Evolutionary conservation across 2,113 vertebrate genomes (phyloP), one percentile per base, ranked within the genome.

Genomic region (Petroica traversi): DNA sequence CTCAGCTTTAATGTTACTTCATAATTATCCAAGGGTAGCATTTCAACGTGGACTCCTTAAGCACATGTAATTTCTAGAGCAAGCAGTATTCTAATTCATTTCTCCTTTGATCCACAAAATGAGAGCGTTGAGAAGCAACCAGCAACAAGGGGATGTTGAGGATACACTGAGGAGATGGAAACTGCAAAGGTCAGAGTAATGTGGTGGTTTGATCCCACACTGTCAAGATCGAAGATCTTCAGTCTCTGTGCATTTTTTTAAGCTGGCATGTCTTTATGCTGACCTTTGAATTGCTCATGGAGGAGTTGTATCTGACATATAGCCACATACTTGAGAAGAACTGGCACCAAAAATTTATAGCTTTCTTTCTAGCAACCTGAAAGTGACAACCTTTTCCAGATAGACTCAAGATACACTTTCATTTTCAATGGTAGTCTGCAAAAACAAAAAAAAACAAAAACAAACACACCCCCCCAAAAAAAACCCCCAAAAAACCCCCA

Each of bases 1-100:
- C 73, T 95, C 92, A 92, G 77, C 76, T 92, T 92, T 74, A 74
- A 93, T 88, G 79, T 91, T 90, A 43, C 59, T 89, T 93, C 14
- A 2, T 52, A 91, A 84, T 91, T 96, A 87, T 81, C 77, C 74
- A 79, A 75, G 64, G 81, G 71, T 75, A 93, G 46, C 31, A 64
- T 86, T 95, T 86, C 64, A 88, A 1, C 0, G 0, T 43, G 41
- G 57, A 81, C 61, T 92, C 59, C 54, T 88, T n/a, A 78, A 93
- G 79, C 46, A 74, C 19, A 62, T 38, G 19, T 15, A 61, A 17
- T 72, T 93, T 95, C 68, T 66, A 63, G 28, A 58, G 36, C 66
- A 86, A 92, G 46, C 73, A 74, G 71, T 75, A 84, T 10, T 92
- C 72, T 25, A 73, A 85, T 29, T 85, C 29, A 55, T 79, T 86